Base-by-base conservation (phyloP, 2,113 vertebrate species). In the Lepus europaeus region DNA sequence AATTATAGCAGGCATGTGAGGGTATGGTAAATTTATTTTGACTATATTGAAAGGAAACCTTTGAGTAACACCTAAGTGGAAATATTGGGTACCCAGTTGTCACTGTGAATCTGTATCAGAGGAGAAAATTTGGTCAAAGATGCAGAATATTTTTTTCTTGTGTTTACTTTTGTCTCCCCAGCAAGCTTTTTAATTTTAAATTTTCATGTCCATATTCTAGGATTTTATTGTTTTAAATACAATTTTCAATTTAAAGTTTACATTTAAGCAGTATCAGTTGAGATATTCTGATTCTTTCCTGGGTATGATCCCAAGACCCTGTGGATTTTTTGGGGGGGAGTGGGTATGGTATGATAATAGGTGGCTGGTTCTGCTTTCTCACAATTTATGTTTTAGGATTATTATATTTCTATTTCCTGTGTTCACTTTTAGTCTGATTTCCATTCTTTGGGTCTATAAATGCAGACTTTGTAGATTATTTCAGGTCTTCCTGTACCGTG, bases 131-230 rank as follows among this genome's bases (percentile, higher is more conserved):
- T 87, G 59, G 6, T 51, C 59, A 39, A 27, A 80, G 31, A 36
- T n/a, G 22, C 8, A 74, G 51, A 87, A 49, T 81, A 3, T 64
- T 53, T 31, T 56, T 31, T 56, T 68, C 73, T 27, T 73, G 31
- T 22, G 76, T 95, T 89, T 91, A 39, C 64, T 25, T 77, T 23
- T 76, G 94, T 76, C 6, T 20, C 5, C 53, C 53, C n/a, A 61
- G 22, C 7, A 11, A 31, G 45, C 82, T 96, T 85, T 29, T 95
- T 89, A 70, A 27, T 89, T 93, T 53, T 87, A 23, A 68, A 69
- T 85, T 81, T 87, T 69, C 51, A 20, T 31, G 33, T n/a, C 56
- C 51, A 68, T 13, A 0, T 82, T 94, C 64, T 79, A 89, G 39
- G 51, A 80, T 49, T 74, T n/a, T 90, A 53, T 91, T 51, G 70